These are phyloP conservation scores for Hyles euphorbiae DNA, from an alignment of 1,140 invertebrate genomes.

Conservation along the genomic window DNA sequence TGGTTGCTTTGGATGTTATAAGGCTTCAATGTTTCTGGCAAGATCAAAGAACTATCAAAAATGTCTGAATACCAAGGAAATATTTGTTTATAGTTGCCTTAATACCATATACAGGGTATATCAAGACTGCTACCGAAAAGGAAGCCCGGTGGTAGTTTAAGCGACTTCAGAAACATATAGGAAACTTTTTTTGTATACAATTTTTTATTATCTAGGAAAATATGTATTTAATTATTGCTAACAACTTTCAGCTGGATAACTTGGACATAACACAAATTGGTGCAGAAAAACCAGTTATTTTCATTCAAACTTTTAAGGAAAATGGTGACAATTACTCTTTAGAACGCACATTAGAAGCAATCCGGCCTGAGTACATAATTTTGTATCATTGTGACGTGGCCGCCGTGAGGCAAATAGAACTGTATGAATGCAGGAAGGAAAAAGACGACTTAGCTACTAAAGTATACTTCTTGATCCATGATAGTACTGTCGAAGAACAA, in stretches of 20 bases:
- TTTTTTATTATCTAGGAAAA: too few species aligned
- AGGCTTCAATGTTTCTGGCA: too few species aligned
- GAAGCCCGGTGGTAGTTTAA: too few species aligned
- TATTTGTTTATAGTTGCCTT: too few species aligned
- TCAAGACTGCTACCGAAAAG: too few species aligned
- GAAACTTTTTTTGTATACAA: too few species aligned
- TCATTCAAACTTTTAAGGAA: constrained; percentile 87
- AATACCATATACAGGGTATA: too few species aligned
- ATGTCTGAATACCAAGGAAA: too few species aligned
- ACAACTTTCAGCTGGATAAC: constrained; percentile 76
- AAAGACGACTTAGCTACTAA: constrained; percentile 77
- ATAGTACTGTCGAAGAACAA: constrained; percentile 96
- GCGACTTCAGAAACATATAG: too few species aligned
- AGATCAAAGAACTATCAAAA: too few species aligned
- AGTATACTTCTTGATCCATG: constrained; percentile 94
- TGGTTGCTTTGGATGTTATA: too few species aligned
- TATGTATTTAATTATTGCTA: constrained; percentile 5
- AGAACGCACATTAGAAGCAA: constrained; percentile 78
- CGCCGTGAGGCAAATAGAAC: constrained; percentile 91
- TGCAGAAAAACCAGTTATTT: constrained; percentile 78
- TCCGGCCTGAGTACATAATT: constrained; percentile 89
- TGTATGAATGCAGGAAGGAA: constrained; percentile 85
- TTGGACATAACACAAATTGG: constrained; percentile 79
- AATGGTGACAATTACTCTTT: constrained; percentile 82
- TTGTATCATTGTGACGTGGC: constrained; percentile 94